A percentile compares a stretch with the other conserved stretches of the same genome.
Evolutionary conservation across 2,888 invertebrate species (phyloP).

Genomic region (Trissoscelio sp.): DNA sequence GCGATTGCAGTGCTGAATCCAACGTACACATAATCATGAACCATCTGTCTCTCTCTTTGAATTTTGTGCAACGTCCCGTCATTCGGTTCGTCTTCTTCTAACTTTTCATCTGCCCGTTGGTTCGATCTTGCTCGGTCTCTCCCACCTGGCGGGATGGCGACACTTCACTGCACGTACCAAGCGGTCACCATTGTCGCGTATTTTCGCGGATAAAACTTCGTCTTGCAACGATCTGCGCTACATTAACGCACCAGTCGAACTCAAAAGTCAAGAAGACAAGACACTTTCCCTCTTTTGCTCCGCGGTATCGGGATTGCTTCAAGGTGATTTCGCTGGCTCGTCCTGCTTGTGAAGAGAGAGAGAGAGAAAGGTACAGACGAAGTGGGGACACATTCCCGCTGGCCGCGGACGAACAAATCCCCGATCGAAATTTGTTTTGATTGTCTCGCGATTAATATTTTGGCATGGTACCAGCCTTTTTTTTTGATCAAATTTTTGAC

Average conservation of each 20-base stretch:
- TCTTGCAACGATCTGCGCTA: conserved; percentile 55
- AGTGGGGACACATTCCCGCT: conserved; percentile 60
- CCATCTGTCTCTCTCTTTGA: conserved; percentile 22
- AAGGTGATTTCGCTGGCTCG: conserved; percentile 67
- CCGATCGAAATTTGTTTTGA: conserved; percentile 25
- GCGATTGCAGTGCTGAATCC: conserved; percentile 6
- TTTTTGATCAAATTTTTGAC: background rate
- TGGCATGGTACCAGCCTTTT: background rate
- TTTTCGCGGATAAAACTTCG: conserved; percentile 48
- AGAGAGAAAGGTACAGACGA: conserved; percentile 57
- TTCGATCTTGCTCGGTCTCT: conserved; percentile 5
- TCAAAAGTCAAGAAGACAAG: conserved; percentile 68
- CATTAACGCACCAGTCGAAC: conserved; percentile 58
- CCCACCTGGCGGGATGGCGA: conserved; percentile 21
- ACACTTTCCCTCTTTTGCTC: conserved; percentile 68
- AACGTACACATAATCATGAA: conserved; percentile 30
- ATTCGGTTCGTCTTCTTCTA: background rate
- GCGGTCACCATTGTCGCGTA: conserved; percentile 47
- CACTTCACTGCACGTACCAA: conserved; percentile 38
- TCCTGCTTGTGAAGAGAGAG: conserved; percentile 36
- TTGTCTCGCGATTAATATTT: conserved; percentile 19
- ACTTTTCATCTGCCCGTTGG: too few species aligned
- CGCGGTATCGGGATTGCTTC: conserved; percentile 61
- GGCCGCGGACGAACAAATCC: conserved; percentile 11
- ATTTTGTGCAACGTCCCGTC: conserved; percentile 35